A percentile compares a stretch with the other conserved stretches of the same genome.
These are phyloP conservation scores for Camponotus floridanus DNA, from an alignment of 1,140 invertebrate genomes.

Conservation along the genomic window DNA sequence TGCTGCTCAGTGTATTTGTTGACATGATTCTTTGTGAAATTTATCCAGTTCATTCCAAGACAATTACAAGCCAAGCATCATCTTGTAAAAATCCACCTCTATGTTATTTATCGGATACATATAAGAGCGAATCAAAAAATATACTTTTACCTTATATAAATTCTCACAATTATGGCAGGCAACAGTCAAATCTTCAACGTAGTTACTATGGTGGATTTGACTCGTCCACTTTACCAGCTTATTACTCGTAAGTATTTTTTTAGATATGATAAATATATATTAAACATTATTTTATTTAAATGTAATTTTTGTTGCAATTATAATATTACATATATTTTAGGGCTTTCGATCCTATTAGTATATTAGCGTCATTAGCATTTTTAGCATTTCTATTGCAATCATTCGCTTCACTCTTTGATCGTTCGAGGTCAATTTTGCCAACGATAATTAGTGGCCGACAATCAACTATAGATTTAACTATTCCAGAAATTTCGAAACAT, in stretches of 20 bases:
- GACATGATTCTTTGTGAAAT: constrained; percentile 37
- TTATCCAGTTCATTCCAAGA: neutral
- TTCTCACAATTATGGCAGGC: constrained; percentile 7
- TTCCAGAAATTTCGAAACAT: constrained; percentile 72
- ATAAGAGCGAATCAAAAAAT: constrained; percentile 18
- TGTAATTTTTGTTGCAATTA: neutral
- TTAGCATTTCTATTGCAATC: constrained; percentile 85
- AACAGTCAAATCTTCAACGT: constrained; percentile 69
- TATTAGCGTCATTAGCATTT: constrained; percentile 85
- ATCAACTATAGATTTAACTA: constrained; percentile 56
- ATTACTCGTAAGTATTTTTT: constrained; percentile 79
- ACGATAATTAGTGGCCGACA: constrained; percentile 79
- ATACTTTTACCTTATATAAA: constrained; percentile 1
- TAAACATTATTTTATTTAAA: too few species aligned
- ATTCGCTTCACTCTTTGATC: constrained; percentile 83
- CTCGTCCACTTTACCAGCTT: constrained; percentile 72
- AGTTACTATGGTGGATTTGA: constrained; percentile 78
- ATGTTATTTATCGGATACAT: constrained; percentile 66
- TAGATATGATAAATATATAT: neutral
- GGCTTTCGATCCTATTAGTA: constrained; percentile 83
- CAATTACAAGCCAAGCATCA: neutral
- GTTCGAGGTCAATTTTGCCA: constrained; percentile 81
- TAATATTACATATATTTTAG: constrained; percentile 65
- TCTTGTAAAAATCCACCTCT: constrained; percentile 68
- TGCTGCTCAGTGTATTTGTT: constrained; percentile 33